These are phyloP conservation scores for Emydura subglobosa DNA, from an alignment of 2,113 vertebrate genomes.

Conservation along the genomic window DNA sequence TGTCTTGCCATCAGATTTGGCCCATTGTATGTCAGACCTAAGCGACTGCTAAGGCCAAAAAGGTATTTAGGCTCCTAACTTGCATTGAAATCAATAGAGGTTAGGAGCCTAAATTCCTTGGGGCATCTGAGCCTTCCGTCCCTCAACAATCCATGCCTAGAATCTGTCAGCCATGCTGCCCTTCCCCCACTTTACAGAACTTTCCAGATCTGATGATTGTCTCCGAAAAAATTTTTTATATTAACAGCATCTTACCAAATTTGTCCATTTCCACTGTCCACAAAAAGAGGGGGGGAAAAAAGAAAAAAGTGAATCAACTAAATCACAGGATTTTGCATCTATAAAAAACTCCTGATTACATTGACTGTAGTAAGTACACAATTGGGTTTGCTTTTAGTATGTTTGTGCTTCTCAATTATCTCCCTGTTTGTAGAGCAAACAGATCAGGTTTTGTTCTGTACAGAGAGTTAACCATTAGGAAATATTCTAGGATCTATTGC, in stretches of 20 bases:
- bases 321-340: background rate
- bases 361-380: background rate
- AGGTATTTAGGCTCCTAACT: background rate
- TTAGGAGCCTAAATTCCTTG: background rate
- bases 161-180: rapidly evolving
- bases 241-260: background rate
- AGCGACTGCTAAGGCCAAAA: background rate
- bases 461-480: background rate
- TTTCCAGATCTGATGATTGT: background rate
- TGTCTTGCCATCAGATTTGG: rapidly evolving
- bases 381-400: background rate
- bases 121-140: background rate
- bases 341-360: background rate
- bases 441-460: background rate
- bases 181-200: background rate
- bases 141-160: too few species aligned
- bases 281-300: too few species aligned
- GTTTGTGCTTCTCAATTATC: background rate
- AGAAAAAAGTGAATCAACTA: too few species aligned
- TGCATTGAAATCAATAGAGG: background rate
- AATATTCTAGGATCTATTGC: background rate
- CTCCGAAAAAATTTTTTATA: background rate
- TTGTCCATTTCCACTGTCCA: background rate
- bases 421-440: background rate
- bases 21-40: background rate